Evolutionary conservation across 2,888 invertebrate species (phyloP).

Genomic region (Epinotia demarniana): DNA sequence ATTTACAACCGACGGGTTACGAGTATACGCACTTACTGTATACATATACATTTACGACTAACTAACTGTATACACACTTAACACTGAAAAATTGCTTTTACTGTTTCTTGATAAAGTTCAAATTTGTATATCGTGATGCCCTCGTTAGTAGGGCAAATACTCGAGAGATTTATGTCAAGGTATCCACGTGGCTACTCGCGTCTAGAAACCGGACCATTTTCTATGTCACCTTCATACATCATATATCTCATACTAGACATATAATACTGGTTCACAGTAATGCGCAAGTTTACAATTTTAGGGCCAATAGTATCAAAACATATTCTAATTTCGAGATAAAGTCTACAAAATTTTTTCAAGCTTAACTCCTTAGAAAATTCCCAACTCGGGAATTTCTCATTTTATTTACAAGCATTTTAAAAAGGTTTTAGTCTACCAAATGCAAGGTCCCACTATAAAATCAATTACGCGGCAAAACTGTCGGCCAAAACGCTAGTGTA

Average conservation of each 20-base stretch:
- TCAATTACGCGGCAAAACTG: no score
- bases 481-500: no score
- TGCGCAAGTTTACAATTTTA: background rate
- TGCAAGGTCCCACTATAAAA: no score
- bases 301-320: background rate
- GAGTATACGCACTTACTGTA: background rate
- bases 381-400: no score
- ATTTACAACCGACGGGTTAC: background rate
- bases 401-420: no score
- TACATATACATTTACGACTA: background rate
- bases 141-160: slow-evolving; percentile 39
- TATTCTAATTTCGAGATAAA: no score
- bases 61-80: background rate
- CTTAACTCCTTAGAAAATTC: no score
- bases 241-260: slow-evolving; percentile 9
- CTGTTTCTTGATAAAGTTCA: slow-evolving; percentile 5
- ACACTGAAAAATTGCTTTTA: slow-evolving; percentile 21
- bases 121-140: background rate
- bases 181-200: slow-evolving; percentile 22
- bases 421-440: no score
- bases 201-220: slow-evolving; percentile 41
- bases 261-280: slow-evolving; percentile 1
- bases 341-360: no score
- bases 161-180: slow-evolving; percentile 42
- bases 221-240: slow-evolving; percentile 27